Evolutionary conservation across 1,140 invertebrate species (phyloP), one percentile per base, ranked within the genome.

Genomic region (Proctacanthus coquilletti): DNA sequence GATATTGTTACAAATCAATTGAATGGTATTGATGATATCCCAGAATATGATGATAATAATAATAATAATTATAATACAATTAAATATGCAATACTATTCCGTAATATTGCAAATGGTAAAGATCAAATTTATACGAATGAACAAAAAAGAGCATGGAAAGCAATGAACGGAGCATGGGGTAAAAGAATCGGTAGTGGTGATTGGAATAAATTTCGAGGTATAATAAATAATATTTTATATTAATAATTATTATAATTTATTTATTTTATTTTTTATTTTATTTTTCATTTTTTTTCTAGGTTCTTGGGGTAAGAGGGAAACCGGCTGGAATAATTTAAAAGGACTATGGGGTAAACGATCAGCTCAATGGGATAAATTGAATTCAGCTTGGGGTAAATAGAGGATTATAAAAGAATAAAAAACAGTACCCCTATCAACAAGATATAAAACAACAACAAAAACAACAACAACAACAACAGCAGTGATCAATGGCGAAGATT

Each of bases 131-230:
- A 8, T 8, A 27, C 8, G 13, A 27, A 27, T 27, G 23, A 13
- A 8, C 23, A 27, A 27, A 27, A 27, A 13, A 8, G 23, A 13
- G 23, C 23, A 27, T 27, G 23, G 23, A 27, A 27, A 13, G 8
- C 23, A 27, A 27, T 27, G 23, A 27, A 13, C 23, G 23, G 23
- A 27, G 23, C 23, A 9, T 27, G 23, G 23, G 23, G 23, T 27
- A 27, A 27, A 27, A 8, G 23, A 27, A 8, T 27, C 8, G 23
- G 23, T 9, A 27, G 23, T 27, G 23, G 23, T 9, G 23, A 27
- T 13, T 27, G 23, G 23, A 27, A 27, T 27, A 27, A 27, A 27
- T 27, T 27, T 27, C 23, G 23, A 13, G 23, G 23, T 27, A 27
- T 8, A 13, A n/a, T 27, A 27, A 8, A 27, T 9, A 13, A 13